Evolutionary conservation across 2,797 vertebrate species (phyloP).

Genomic region (Rhodeus uyekii): DNA sequence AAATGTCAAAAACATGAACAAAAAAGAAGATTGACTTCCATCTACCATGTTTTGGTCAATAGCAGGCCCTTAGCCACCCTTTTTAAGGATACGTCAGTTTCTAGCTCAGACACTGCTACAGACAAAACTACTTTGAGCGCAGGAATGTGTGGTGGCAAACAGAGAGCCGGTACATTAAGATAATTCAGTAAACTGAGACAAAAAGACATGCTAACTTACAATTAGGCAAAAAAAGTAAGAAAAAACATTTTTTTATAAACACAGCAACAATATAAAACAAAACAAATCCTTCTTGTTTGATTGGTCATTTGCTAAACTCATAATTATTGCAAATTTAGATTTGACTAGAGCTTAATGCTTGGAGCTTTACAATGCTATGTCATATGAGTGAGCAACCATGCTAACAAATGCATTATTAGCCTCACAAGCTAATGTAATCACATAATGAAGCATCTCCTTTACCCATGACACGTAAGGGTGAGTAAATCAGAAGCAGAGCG

Average conservation of each 20-base stretch:
- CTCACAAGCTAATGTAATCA: not conserved
- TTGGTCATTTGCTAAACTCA: slow-evolving; percentile 44
- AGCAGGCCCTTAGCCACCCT: slow-evolving; percentile 42
- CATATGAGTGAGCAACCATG: not conserved
- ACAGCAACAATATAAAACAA: slow-evolving; percentile 48
- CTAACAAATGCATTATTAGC: slow-evolving; percentile 7
- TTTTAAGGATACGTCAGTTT: slow-evolving; percentile 13
- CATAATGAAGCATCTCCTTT: slow-evolving; percentile 26
- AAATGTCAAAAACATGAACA: slow-evolving; percentile 65
- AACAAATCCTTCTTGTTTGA: slow-evolving; percentile 25
- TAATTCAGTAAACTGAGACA: slow-evolving; percentile 52
- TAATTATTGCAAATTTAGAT: slow-evolving; percentile 52
- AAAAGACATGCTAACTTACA: slow-evolving; percentile 22
- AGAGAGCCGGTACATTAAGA: slow-evolving; percentile 62
- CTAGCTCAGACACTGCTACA: slow-evolving; percentile 25
- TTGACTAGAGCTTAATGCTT: slow-evolving; percentile 31
- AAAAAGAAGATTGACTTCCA: slow-evolving; percentile 63
- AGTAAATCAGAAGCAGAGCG: slow-evolving; percentile 26
- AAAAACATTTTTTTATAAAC: not conserved
- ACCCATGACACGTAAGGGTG: slow-evolving; percentile 19
- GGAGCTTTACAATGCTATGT: slow-evolving; percentile 22
- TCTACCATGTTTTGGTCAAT: slow-evolving; percentile 68
- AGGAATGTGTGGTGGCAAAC: slow-evolving; percentile 24
- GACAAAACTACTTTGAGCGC: slow-evolving; percentile 23
- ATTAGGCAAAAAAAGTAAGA: slow-evolving; percentile 22